Base-by-base conservation (phyloP, 1,140 invertebrate genomes). In the Ceratitis capitata region DNA sequence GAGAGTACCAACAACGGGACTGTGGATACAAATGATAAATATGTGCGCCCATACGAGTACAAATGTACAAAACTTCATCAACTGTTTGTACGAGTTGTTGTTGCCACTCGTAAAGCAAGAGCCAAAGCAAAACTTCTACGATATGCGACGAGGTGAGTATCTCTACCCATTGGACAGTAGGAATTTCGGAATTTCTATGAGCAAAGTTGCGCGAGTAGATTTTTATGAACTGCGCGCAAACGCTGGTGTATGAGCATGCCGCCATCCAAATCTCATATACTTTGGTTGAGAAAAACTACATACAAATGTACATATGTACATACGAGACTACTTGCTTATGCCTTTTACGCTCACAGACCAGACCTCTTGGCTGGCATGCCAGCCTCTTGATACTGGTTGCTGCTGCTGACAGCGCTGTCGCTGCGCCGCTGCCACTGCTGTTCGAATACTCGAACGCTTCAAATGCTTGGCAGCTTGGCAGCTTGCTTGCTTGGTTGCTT, bases 131-230 rank as follows among this genome's bases (percentile, higher is more conserved):
- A 19, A 3, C n/a, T n/a, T n/a, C n/a, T n/a, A n/a, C 16, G 51
- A n/a, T 56, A 29, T 64, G 58, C 32, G 58, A n/a, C n/a, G n/a
- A n/a, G n/a, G n/a, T 26, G 58, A 64, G 58, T 78, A 47, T 78
- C 19, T 78, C 69, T 45, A 32, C 9, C 39, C 16, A 35, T 64
- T 12, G 19, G 39, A 45, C 69, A 78, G 69, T 47, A 45, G 39
- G n/a, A n/a, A n/a, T n/a, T n/a, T 35, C 14, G 29, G 32, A 19
- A 23, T 39, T 78, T 78, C 39, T 78, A 32, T 3, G 39, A 78
- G 69, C 69, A 42, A n/a, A 78, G 69, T 78, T 78, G 69, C 69
- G 69, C 69, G 69, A 78, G 69, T 78, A 78, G 39, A 78, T 78
- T 47, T 12, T 61, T 16, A 10, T 7, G 10, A 61, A 9, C 7